A percentile compares a stretch with the other conserved stretches of the same genome.
phyloP scores from a whole-genome alignment of 1,140 invertebrate species.

The Heliconius nattereri region DNA sequence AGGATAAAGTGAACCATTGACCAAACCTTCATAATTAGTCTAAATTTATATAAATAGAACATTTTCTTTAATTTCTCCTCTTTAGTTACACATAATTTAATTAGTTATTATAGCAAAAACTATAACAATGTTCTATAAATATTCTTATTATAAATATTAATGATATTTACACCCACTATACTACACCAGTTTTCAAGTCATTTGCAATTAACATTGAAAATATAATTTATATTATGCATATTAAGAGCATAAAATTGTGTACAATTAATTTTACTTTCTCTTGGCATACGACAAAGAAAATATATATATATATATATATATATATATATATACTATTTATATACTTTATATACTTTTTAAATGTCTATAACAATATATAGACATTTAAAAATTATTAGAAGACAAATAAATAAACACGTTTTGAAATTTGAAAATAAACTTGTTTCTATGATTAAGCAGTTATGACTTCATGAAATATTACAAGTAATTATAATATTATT shows the following conservation, averaged over 20 bases:
- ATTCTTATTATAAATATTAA: neutral
- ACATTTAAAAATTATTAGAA: neutral
- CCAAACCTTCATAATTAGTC: neutral
- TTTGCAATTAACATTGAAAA: conserved; percentile 10
- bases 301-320: too few relatives aligned
- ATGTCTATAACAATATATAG: too few relatives aligned
- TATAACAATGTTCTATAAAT: neutral
- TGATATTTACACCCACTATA: too few relatives aligned
- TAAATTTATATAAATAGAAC: too few relatives aligned
- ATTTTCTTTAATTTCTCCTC: neutral
- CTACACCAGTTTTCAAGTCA: neutral
- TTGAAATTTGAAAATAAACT: neutral
- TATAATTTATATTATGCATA: neutral
- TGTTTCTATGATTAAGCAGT: neutral
- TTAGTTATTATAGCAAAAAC: neutral
- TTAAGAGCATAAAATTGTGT: neutral
- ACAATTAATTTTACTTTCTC: neutral
- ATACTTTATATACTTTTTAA: too few relatives aligned
- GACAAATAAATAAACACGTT: neutral
- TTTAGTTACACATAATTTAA: neutral
- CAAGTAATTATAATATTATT: conserved; percentile 11
- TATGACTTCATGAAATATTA: conserved; percentile 10
- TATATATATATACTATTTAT: too few relatives aligned
- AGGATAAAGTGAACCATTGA: neutral
- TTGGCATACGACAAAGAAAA: neutral